Evolutionary conservation across 2,888 invertebrate genomes (phyloP), one percentile per base, ranked within the genome.

Genomic region (Spisula subtruncata): DNA sequence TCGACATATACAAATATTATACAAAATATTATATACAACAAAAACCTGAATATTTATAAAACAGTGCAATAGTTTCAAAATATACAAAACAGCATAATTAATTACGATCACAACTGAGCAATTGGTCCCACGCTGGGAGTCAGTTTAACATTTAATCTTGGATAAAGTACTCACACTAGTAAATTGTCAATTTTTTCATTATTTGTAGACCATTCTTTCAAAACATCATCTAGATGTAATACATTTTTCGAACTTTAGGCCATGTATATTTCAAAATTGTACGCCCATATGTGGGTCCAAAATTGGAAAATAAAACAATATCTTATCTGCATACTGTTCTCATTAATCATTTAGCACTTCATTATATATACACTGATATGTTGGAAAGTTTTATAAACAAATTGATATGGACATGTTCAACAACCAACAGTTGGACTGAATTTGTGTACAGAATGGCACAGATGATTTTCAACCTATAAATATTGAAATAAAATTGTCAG

Each of bases 401-500:
- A n/a, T n/a, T 20, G 25, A n/a, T 6, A n/a, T n/a, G n/a, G n/a
- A n/a, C n/a, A n/a, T n/a, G n/a, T n/a, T 60, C 2, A 60, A 54
- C 14, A 20, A n/a, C n/a, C 60, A n/a, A 10, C 10, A 5, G n/a
- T n/a, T 66, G 60, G 60, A 66, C 60, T 6, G 60, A 66, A n/a
- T 66, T 12, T 25, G 25, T 25, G 25, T 25, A 66, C 25, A n/a
- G 25, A 66, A 25, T 66, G 60, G 25, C 60, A 66, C 25, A 12
- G 60, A 25, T 66, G 2, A 25, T 4, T 10, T n/a, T 25, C 25
- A 32, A 29, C 20, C 46, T 79, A 79, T 32, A 79, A 79, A 79
- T 41, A 41, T 46, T 79, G 79, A 20, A 46, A 29, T 32, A 85
- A n/a, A 41, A 85, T n/a, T 79, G 85, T 85, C 75, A 79, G n/a